Percentiles rank a stretch among this genome's conserved stretches.
Evolutionary conservation across 2,888 invertebrate genomes (phyloP).

Genomic region (Brenthis ino): DNA sequence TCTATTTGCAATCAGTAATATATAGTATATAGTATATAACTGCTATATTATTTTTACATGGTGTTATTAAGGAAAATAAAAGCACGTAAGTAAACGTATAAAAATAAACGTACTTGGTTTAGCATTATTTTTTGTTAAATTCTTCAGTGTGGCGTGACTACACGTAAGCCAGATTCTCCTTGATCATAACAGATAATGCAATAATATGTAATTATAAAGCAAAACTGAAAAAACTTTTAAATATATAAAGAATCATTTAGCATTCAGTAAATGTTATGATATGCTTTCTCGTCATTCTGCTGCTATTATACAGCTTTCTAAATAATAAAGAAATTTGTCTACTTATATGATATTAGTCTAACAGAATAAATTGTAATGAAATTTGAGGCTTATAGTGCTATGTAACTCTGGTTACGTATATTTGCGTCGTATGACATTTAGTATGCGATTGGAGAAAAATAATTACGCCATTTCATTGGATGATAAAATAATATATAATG

Average conservation of each 20-base stretch:
- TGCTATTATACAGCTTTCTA: conserved; percentile 37
- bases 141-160: conserved; percentile 56
- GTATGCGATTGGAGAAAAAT: neutral
- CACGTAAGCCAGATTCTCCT: conserved; percentile 53
- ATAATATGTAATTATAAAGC: conserved; percentile 42
- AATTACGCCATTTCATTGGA: neutral
- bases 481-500: neutral
- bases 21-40: neutral
- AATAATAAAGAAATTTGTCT: conserved; percentile 21
- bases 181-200: conserved; percentile 46
- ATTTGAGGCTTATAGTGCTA: conserved; percentile 14
- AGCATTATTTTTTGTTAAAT: conserved; percentile 36
- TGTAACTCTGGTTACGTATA: conserved; percentile 13
- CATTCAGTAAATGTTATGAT: conserved; percentile 18
- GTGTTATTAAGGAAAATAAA: conserved; percentile 1
- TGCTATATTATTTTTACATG: neutral
- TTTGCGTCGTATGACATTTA: conserved; percentile 3
- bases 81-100: conserved; percentile 7
- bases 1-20: no score
- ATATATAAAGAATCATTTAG: conserved; percentile 9
- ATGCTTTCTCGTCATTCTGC: conserved; percentile 27
- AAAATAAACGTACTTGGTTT: conserved; percentile 30
- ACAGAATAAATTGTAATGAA: conserved; percentile 9
- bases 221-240: conserved; percentile 21
- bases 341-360: conserved; percentile 10